Evolutionary conservation across 2,888 invertebrate genomes (phyloP).

Genomic region (Eugnorisma glareosa): DNA sequence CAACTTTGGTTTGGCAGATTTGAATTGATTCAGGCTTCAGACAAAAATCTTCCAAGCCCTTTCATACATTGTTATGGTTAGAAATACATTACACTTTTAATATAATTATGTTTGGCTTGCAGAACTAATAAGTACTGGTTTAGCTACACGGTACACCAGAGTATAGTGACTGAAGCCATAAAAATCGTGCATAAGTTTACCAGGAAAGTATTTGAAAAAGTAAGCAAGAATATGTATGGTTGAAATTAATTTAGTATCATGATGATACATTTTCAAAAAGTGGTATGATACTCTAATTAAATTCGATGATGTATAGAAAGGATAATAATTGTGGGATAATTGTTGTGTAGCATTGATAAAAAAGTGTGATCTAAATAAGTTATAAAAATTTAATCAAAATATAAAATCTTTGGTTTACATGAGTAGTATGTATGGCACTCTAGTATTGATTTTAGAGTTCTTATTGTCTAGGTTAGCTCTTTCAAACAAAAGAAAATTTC

Average conservation of each 20-base stretch:
- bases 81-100: neutral
- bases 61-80: no score
- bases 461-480: conserved; percentile 8
- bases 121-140: neutral
- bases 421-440: conserved; percentile 42
- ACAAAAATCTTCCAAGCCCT: no score
- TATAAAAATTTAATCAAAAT: conserved; percentile 37
- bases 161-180: neutral
- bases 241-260: neutral
- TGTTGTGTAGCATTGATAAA: neutral
- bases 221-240: neutral
- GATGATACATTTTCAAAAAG: neutral
- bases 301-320: neutral
- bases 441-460: neutral
- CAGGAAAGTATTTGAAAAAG: neutral
- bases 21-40: no score
- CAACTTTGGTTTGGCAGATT: no score
- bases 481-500: conserved; percentile 4
- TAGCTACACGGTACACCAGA: neutral
- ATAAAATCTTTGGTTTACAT: conserved; percentile 51
- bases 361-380: neutral
- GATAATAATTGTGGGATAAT: neutral
- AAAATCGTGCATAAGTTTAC: neutral
- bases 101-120: neutral
- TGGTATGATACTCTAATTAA: neutral